Base-by-base conservation (phyloP, 2,888 invertebrate genomes). In the Sisyra terminalis region DNA sequence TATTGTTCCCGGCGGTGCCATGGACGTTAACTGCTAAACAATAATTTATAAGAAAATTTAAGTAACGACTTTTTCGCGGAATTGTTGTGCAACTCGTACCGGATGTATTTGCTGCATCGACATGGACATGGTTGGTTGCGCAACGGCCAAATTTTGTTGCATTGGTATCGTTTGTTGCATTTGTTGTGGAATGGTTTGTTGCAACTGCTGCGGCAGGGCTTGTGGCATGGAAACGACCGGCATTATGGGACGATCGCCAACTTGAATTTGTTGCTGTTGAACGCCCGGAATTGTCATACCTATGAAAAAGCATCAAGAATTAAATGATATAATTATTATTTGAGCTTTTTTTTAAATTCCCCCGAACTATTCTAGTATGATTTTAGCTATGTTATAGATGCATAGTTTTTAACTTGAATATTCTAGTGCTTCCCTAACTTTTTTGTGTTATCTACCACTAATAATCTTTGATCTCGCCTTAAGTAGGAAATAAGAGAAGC, bases 161-260 rank as follows among this genome's bases (percentile, higher is more conserved):
- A 75, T 64, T 0, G 71, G 69, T 44, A 73, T 62, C 5, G 69
- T 66, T 50, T 73, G 73, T n/a, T 69, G 71, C 53, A 73, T 60
- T 3, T 64, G 54, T 56, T 69, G 65, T 0, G 67, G 64, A 29
- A 70, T 51, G 0, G 66, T 55, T 45, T 69, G 70, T 10, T 69
- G 66, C 44, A 71, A 66, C 4, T 68, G 65, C 49, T 71, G 69
- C 18, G 71, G 71, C 57, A 73, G 66, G 13, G 67, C 59, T 59
- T 71, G 68, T 1, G 67, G 66, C 61, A 78, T 75, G 0, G 78
- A 76, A 0, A 78, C 77, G 0, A 78, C 78, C 0, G 78, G 78
- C 66, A 78, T 65, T 1, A 74, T 68, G 1, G 70, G 70, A 44
- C 73, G 66, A 35, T 70, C 69, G 14, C 64, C 63, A 46, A 61